Evolutionary conservation across 2,113 vertebrate species (phyloP), one percentile per base, ranked within the genome.

Genomic region (Trematomus loennbergii): DNA sequence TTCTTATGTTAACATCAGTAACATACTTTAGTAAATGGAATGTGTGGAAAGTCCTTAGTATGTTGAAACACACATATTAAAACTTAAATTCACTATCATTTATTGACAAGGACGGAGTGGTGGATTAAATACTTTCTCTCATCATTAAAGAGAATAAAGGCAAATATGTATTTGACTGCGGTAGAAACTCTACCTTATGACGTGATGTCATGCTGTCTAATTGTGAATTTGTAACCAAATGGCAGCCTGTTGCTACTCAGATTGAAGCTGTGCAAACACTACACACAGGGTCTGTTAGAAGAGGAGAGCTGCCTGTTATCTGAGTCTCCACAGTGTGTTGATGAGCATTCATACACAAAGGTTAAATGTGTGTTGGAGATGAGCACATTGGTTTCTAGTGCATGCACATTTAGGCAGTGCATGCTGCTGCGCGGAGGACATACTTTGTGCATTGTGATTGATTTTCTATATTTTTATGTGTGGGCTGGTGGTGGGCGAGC

Each of bases 401-500:
- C 67, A 68, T 72, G 63, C 59, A 59, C 61, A 55, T 81, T 79
- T 61, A 78, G 33, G 29, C 50, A 64, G 55, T 45, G 12, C 48
- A 45, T 29, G 36, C 5, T 40, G 36, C 36, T 40, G 36, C 1
- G 36, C 6, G 36, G 13, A 61, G 6, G 50, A 67, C 17, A 53
- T n/a, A 72, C 60, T 75, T 73, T 54, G 55, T 54, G 36, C 36
- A 69, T 69, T 72, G 73, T 54, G 46, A 12, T 36, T 66, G 2
- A 13, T 54, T 45, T 13, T 52, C 18, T 76, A 46, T 29, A 22
- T 79, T 12, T 20, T 22, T 64, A 50, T 63, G 81, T 11, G 84
- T 68, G 80, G 71, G 83, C 49, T 72, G 73, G 36, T 64, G 50
- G 80, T 87, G 84, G 87, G 88, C 9, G 57, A 80, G 22, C 57